Percentiles rank a stretch among this genome's conserved stretches.
These are phyloP conservation scores for Scophthalmus maximus DNA, from an alignment of 2,113 vertebrate genomes.

Conservation along the genomic window DNA sequence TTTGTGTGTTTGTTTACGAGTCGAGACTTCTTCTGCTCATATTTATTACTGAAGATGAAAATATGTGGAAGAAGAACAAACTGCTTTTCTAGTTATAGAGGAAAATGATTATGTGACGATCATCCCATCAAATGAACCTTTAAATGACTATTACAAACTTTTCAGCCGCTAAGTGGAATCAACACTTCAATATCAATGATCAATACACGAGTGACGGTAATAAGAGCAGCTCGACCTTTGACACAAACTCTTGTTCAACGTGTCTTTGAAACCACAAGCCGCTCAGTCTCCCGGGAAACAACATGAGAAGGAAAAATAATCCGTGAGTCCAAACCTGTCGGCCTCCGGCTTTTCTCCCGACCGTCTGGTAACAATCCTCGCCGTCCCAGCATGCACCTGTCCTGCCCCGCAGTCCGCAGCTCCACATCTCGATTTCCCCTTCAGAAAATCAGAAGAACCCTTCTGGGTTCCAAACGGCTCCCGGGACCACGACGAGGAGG, in stretches of 20 bases:
- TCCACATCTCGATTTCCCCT: slow-evolving; percentile 50
- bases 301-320: background rate
- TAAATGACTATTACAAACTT: too few relatives aligned
- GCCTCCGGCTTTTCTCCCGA: background rate
- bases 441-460: slow-evolving; percentile 3
- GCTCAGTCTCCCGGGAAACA: background rate
- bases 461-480: background rate
- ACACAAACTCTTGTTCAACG: background rate
- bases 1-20: too few relatives aligned
- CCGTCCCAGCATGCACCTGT: slow-evolving; percentile 19
- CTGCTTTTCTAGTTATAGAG: too few relatives aligned
- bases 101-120: too few relatives aligned
- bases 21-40: too few relatives aligned
- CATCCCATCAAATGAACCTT: too few relatives aligned
- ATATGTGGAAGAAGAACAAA: too few relatives aligned
- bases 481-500: background rate
- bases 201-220: background rate
- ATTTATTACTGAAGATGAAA: too few relatives aligned
- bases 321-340: slow-evolving; percentile 59
- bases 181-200: too few relatives aligned
- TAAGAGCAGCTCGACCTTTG: too few relatives aligned
- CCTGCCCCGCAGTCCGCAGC: slow-evolving; percentile 52
- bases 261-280: background rate
- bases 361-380: slow-evolving; percentile 25
- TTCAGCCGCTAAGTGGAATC: too few relatives aligned